A percentile compares a stretch with the other conserved stretches of the same genome.
These are phyloP conservation scores for Sebastes trivittatus DNA, from an alignment of 2,797 vertebrate genomes.

Conservation along the genomic window DNA sequence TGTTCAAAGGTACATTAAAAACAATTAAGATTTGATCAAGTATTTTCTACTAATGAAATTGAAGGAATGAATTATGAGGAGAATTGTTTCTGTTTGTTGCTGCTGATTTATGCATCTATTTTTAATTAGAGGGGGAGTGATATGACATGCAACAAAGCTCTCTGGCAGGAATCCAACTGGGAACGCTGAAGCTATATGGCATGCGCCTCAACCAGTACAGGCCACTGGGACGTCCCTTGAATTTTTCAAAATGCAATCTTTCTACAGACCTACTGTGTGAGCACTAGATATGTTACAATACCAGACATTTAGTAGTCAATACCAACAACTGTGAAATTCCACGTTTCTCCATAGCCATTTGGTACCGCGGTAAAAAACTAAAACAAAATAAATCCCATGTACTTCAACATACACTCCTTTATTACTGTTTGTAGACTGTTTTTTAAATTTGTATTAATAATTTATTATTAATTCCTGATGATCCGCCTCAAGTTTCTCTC, in stretches of 20 bases:
- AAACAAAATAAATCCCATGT: too few relatives aligned
- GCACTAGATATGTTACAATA: not conserved
- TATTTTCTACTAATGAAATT: not conserved
- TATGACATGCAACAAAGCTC: not conserved
- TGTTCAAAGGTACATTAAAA: not conserved
- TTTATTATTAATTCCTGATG: too few relatives aligned
- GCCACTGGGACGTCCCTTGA: not conserved
- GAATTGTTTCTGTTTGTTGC: not conserved
- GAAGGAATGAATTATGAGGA: not conserved
- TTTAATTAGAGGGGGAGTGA: constrained; percentile 1
- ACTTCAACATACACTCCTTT: too few relatives aligned
- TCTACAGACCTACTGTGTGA: not conserved
- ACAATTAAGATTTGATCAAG: not conserved
- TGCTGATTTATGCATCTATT: not conserved
- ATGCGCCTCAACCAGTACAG: not conserved
- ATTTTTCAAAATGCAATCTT: not conserved
- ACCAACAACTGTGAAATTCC: not conserved
- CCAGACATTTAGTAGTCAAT: not conserved
- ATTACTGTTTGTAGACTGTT: too few relatives aligned
- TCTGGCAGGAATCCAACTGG: not conserved
- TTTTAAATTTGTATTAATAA: too few relatives aligned
- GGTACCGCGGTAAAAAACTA: too few relatives aligned
- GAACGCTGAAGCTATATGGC: not conserved
- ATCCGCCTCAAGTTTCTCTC: too few relatives aligned
- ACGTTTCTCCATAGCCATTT: not conserved